phyloP scores from a whole-genome alignment of 2,888 invertebrate species.

The Argyra leucocephala region DNA sequence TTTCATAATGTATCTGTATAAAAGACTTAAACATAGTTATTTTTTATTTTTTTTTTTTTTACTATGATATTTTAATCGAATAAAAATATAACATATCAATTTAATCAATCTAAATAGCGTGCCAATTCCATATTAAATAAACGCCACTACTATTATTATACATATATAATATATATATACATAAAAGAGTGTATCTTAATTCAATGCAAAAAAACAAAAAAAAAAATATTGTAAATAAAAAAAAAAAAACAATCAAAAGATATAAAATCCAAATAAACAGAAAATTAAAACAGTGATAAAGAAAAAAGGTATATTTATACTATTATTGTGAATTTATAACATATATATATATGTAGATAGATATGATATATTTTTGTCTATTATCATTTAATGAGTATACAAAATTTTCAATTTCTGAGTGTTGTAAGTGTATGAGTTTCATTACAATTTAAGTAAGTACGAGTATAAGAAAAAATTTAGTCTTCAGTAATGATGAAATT shows the following conservation, averaged over 20 bases:
- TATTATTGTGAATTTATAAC: neutral
- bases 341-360: neutral
- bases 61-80: neutral
- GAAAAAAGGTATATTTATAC: no score
- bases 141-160: no score
- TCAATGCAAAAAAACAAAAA: neutral
- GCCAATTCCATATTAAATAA: neutral
- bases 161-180: neutral
- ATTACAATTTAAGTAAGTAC: no score
- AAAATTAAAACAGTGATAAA: conserved; percentile 1
- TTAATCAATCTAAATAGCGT: conserved; percentile 11
- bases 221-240: neutral
- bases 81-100: neutral
- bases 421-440: no score
- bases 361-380: neutral
- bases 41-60: no score
- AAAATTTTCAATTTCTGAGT: no score
- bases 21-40: no score
- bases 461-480: no score
- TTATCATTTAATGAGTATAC: no score
- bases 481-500: no score
- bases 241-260: neutral
- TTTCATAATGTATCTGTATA: no score
- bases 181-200: neutral
- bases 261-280: neutral